phyloP scores from a whole-genome alignment of 2,797 vertebrate genomes.

The Nothura maculosa region DNA sequence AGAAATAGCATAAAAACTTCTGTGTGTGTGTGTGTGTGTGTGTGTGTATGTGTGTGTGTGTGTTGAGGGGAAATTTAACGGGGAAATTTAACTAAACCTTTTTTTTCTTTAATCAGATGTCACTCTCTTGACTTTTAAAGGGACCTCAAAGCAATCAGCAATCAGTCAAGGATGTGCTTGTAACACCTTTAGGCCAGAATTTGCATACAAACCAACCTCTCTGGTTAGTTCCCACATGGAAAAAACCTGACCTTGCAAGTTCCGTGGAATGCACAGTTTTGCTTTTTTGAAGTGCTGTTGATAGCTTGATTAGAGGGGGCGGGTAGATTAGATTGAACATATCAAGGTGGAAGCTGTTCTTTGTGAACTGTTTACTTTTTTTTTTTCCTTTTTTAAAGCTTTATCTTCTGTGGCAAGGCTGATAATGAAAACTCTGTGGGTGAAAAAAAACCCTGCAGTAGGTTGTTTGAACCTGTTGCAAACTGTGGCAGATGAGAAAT shows the following conservation, averaged over 20 bases:
- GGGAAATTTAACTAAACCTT: neutral
- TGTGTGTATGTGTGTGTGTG: accelerated
- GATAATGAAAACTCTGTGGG: neutral
- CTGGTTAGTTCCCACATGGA: neutral
- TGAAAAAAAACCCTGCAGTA: neutral
- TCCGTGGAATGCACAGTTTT: neutral
- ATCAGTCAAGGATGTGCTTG: constrained; percentile 9
- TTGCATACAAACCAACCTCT: neutral
- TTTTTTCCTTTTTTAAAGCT: constrained; percentile 31
- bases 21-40: accelerated
- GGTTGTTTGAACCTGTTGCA: neutral
- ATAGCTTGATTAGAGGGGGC: neutral
- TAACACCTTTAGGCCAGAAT: neutral
- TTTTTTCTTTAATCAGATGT: accelerated
- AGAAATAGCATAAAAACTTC: neutral
- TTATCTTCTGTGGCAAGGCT: neutral
- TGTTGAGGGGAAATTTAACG: neutral
- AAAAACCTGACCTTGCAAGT: constrained; percentile 30
- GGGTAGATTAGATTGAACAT: constrained; percentile 33
- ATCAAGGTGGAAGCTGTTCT: constrained; percentile 24
- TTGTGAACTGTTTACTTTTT: constrained; percentile 52
- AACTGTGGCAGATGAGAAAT: neutral
- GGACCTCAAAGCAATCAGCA: neutral
- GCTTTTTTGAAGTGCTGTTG: neutral
- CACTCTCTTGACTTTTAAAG: neutral